Evolutionary conservation across 1,140 invertebrate genomes (phyloP).

Genomic region (Rhysida immarginata): DNA sequence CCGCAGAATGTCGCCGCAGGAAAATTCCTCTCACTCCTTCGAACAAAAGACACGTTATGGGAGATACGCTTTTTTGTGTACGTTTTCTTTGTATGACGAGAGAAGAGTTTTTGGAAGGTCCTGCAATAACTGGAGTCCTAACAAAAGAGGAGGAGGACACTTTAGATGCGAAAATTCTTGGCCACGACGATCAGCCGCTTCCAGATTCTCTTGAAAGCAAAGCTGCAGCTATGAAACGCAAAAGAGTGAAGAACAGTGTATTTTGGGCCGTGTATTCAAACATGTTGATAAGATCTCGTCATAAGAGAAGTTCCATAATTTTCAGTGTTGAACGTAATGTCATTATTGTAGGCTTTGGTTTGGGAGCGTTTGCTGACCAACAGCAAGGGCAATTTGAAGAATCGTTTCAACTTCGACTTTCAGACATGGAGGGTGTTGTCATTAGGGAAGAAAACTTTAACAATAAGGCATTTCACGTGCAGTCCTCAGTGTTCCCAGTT

Average conservation of each 20-base stretch:
- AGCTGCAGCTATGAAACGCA: neutral
- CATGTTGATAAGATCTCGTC: constrained; percentile 4
- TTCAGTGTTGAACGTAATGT: constrained; percentile 7
- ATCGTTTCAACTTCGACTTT: constrained; percentile 2
- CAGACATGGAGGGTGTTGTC: constrained; percentile 1
- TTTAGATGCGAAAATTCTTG: constrained; percentile 18
- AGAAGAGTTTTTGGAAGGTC: constrained; percentile 39
- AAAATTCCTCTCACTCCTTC: constrained; percentile 37
- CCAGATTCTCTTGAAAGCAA: neutral
- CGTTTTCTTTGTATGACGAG: constrained; percentile 45
- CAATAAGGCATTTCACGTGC: constrained; percentile 3
- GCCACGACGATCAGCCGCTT: neutral
- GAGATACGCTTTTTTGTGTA: constrained; percentile 44
- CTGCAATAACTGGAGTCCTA: constrained; percentile 28
- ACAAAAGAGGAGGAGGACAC: constrained; percentile 25
- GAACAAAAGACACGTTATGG: constrained; percentile 42
- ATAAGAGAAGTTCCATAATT: constrained; percentile 3
- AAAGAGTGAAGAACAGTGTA: neutral
- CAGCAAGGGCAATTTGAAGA: constrained; percentile 5
- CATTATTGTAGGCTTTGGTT: constrained; percentile 5
- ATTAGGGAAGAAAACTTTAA: constrained; percentile 3
- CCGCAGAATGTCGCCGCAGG: constrained; percentile 42
- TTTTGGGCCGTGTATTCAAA: constrained; percentile 6
- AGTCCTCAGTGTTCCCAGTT: constrained; percentile 5
- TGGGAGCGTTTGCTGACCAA: constrained; percentile 3